phyloP scores from a whole-genome alignment of 2,888 invertebrate genomes.

The Archips crataeganus region DNA sequence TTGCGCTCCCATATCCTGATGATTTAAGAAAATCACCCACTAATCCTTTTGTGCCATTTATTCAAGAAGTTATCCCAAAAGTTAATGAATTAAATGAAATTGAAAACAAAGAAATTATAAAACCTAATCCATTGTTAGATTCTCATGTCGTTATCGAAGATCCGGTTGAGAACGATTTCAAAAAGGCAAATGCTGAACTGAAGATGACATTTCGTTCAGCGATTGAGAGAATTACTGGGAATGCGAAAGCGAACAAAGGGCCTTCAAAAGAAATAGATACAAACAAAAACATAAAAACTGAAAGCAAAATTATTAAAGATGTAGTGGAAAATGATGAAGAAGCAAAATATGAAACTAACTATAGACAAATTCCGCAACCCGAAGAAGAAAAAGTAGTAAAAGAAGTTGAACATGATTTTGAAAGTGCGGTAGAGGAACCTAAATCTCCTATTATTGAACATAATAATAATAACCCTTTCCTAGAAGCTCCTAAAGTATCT shows the following conservation, averaged over 20 bases:
- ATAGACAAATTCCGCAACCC: neutral
- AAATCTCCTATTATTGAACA: conserved; percentile 9
- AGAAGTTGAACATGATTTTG: neutral
- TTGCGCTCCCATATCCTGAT: conserved; percentile 68
- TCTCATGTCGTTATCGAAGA: conserved; percentile 12
- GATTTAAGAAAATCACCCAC: conserved; percentile 54
- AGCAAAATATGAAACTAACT: neutral
- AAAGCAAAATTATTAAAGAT: conserved; percentile 19
- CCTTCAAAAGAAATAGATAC: conserved; percentile 45
- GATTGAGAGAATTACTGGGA: conserved; percentile 68
- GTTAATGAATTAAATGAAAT: conserved; percentile 48
- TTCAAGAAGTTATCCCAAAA: conserved; percentile 41
- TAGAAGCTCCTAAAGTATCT: conserved; percentile 37
- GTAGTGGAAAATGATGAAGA: neutral
- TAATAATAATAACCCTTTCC: conserved; percentile 48
- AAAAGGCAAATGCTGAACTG: conserved; percentile 72
- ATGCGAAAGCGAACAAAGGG: conserved; percentile 53
- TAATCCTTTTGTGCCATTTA: conserved; percentile 49
- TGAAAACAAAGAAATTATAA: conserved; percentile 37
- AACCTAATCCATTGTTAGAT: neutral
- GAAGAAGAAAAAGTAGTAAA: neutral
- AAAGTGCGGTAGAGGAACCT: neutral
- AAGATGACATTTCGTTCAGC: conserved; percentile 74
- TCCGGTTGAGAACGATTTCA: conserved; percentile 65
- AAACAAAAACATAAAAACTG: conserved; percentile 21